These are phyloP conservation scores for Eupithecia inturbata DNA, from an alignment of 2,888 invertebrate species.

Conservation along the genomic window DNA sequence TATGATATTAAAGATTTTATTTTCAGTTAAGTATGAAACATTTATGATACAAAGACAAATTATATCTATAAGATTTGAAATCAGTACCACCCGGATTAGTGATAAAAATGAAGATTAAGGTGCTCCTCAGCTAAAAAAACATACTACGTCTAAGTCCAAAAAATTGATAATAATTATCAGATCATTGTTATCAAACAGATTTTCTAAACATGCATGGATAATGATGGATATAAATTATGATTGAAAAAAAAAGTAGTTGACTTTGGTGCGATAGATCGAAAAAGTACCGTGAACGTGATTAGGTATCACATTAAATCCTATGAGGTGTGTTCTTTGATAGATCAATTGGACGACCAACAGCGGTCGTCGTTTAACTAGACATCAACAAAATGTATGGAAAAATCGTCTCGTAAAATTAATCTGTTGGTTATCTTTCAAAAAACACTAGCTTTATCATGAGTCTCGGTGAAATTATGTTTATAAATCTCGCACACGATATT, in stretches of 20 bases:
- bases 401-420: background rate
- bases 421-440: background rate
- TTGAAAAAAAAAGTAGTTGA: background rate
- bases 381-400: background rate
- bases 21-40: background rate
- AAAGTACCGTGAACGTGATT: background rate
- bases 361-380: background rate
- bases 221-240: background rate
- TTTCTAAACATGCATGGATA: background rate
- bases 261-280: background rate
- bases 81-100: background rate
- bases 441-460: background rate
- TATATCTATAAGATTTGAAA: background rate
- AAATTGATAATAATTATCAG: background rate
- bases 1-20: background rate
- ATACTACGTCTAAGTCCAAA: background rate
- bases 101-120: background rate
- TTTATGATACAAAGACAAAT: background rate
- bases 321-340: background rate
- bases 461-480: background rate
- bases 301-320: background rate
- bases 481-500: constrained; percentile 1
- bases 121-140: background rate
- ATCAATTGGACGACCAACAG: background rate
- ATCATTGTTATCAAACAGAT: background rate